Base-by-base conservation (phyloP, 2,888 invertebrate species). In the Acleris literana region DNA sequence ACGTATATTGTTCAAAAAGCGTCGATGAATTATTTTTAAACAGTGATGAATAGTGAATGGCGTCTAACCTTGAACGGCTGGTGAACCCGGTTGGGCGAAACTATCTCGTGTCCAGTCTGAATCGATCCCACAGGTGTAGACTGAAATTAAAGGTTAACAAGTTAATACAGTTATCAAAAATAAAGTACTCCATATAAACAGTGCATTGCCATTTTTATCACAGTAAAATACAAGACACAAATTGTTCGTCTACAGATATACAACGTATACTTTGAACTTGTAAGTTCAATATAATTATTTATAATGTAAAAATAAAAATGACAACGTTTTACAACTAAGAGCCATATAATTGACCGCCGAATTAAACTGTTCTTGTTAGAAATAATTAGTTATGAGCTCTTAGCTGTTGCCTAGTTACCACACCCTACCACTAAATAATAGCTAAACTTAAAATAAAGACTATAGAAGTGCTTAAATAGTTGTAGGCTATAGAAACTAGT, bases 101-200 rank as follows among this genome's bases (percentile, higher is more conserved):
- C 96, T 75, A 97, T 95, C 93, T 98, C 98, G 86, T 97, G 97
- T 78, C 96, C 96, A 75, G 97, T 97, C 93, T 97, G 97, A 83
- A 97, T 94, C 59, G 98, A 97, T 83, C 97, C 97, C 83, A 98
- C 97, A 70, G 98, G 97, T 72, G 98, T 98, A 74, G 97, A 97
- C 98, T 98, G 95, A 73, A 94, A 94, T 71, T 46, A 74, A 74
- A 84, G 46, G n/a, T 56, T 17, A 71, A n/a, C 49, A 58, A 53
- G 68, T 51, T 61, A 62, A 66, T 44, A 48, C 7, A 53, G 53
- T 11, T 20, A 44, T 16, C 16, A 44, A 18, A 49, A 7, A 39
- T 16, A 3, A 53, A 13, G 7, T 59, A 59, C 29, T 33, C 18
- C 49, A 49, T 59, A 18, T 29, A 49, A 33, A 33, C n/a, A 29